Conservation (phyloP, 2,888 invertebrate species). For the Melikaiella ostensackeni region DNA sequence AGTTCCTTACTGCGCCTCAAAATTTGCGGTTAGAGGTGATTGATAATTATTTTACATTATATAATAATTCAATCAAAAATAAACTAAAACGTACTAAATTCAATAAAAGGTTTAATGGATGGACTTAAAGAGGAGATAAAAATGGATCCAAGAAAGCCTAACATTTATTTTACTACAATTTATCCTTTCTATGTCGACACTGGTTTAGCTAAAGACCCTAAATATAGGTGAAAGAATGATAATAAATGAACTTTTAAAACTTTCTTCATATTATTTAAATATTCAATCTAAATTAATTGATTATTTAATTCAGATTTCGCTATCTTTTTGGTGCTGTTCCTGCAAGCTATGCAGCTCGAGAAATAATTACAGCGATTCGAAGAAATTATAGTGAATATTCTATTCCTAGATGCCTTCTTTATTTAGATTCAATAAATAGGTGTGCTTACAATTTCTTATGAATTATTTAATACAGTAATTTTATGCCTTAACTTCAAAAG, state of each 20-base stretch:
- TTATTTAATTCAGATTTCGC: constrained; percentile 60
- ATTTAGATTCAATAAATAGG: constrained; percentile 65
- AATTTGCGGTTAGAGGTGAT: constrained; percentile 77
- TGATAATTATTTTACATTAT: neutral
- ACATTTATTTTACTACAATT: constrained; percentile 79
- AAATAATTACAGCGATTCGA: constrained; percentile 66
- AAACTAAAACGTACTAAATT: neutral
- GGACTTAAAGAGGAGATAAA: constrained; percentile 67
- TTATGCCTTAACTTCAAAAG: no score
- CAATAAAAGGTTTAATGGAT: constrained; percentile 68
- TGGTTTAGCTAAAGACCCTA: constrained; percentile 74
- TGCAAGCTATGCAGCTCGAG: constrained; percentile 63
- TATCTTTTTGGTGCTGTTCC: constrained; percentile 64
- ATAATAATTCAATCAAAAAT: neutral
- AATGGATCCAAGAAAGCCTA: constrained; percentile 47
- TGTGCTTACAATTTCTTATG: constrained; percentile 39
- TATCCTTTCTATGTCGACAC: constrained; percentile 80
- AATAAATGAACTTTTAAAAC: neutral
- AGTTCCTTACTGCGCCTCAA: constrained; percentile 77
- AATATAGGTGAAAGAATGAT: constrained; percentile 69
- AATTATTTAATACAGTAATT: no score
- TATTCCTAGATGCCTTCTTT: constrained; percentile 66
- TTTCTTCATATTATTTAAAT: neutral
- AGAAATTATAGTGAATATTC: constrained; percentile 68
- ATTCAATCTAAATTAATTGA: constrained; percentile 2